These are phyloP conservation scores for Hypercompe scribonia DNA, from an alignment of 2,888 invertebrate species.

Conservation along the genomic window DNA sequence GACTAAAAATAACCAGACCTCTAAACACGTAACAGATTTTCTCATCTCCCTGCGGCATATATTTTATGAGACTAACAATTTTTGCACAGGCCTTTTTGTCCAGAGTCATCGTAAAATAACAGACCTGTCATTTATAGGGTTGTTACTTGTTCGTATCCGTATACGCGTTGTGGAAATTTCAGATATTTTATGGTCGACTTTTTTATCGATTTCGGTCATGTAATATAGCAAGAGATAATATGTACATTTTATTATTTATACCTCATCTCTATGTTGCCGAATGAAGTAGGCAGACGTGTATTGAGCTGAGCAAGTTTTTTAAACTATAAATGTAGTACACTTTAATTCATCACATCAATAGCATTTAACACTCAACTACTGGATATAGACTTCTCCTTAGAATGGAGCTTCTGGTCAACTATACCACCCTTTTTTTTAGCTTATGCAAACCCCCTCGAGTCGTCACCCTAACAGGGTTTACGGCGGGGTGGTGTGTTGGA, in stretches of 20 bases:
- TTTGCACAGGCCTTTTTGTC: slow-evolving; percentile 32
- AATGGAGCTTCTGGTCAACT: no score
- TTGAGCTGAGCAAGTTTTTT: not conserved
- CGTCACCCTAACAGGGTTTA: no score
- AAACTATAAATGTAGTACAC: no score
- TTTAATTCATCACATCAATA: no score
- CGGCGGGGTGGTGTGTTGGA: no score
- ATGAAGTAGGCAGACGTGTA: not conserved
- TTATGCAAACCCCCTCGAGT: no score
- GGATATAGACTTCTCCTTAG: no score
- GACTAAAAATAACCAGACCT: not conserved
- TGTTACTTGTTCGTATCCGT: slow-evolving; percentile 20
- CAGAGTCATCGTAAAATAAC: slow-evolving; percentile 17
- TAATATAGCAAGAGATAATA: not conserved
- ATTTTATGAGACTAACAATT: slow-evolving; percentile 32
- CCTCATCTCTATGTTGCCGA: not conserved
- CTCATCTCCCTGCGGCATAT: slow-evolving; percentile 16
- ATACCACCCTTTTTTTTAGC: no score
- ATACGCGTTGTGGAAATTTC: not conserved
- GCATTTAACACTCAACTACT: no score
- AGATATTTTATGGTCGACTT: slow-evolving; percentile 9
- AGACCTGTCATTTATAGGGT: slow-evolving; percentile 22
- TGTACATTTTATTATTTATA: not conserved
- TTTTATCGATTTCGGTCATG: slow-evolving; percentile 9
- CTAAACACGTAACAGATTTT: not conserved